Conservation (phyloP, 2,113 vertebrate species). For the Ursus arctos region DNA sequence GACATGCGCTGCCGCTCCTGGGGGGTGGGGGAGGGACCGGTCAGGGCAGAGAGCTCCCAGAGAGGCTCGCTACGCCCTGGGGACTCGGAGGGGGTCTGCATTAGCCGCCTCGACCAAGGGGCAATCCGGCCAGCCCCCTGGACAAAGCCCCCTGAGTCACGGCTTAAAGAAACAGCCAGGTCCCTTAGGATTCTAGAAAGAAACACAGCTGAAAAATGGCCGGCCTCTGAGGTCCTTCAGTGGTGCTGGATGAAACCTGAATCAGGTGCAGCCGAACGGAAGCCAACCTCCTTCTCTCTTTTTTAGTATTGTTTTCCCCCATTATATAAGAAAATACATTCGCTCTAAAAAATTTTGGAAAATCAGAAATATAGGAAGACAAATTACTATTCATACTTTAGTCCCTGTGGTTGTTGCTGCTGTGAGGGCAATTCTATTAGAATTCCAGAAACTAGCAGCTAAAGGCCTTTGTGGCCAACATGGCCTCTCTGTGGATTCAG, state of each 20-base stretch:
- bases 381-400: background rate
- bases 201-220: background rate
- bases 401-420: background rate
- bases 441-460: background rate
- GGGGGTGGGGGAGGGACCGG: background rate
- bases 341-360: background rate
- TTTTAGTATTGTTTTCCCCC: background rate
- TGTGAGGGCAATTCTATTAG: background rate
- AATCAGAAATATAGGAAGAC: background rate
- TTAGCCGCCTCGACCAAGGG: background rate
- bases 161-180: background rate
- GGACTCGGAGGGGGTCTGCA: background rate
- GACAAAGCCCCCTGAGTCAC: background rate
- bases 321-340: background rate
- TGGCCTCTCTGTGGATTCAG: fast-evolving
- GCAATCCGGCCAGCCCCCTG: background rate
- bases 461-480: background rate
- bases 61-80: fast-evolving
- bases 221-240: background rate
- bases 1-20: constrained; percentile 98
- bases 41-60: background rate
- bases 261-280: background rate
- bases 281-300: background rate
- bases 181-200: constrained; percentile 4
- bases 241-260: background rate